Conservation (phyloP, 1,140 invertebrate genomes). For the Drosophila mauritiana region DNA sequence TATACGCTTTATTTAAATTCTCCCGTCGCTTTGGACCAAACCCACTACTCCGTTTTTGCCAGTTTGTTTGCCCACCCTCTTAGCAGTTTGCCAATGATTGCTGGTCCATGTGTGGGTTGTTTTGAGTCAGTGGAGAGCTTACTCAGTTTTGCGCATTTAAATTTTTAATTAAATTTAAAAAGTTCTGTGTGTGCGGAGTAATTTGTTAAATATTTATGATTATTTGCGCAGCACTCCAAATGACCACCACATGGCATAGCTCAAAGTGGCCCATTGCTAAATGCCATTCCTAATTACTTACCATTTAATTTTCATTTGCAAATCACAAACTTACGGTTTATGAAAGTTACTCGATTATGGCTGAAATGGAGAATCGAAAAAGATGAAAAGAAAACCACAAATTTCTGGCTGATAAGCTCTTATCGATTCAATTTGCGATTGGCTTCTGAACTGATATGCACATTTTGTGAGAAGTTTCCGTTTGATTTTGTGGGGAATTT, state of each 20-base stretch:
- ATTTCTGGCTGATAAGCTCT: slow-evolving; percentile 11
- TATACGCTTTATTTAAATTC: slow-evolving; percentile 66
- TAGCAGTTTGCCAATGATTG: not conserved
- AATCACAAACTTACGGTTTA: slow-evolving; percentile 10
- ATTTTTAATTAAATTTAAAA: slow-evolving; percentile 81
- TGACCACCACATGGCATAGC: slow-evolving; percentile 15
- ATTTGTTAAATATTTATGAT: slow-evolving; percentile 54
- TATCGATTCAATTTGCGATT: slow-evolving; percentile 12
- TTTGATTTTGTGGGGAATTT: too few relatives aligned
- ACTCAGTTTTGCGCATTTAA: slow-evolving; percentile 61
- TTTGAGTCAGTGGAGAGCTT: slow-evolving; percentile 21
- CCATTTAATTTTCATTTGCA: slow-evolving; percentile 28
- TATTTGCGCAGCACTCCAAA: slow-evolving; percentile 32
- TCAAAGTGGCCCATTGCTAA: slow-evolving; percentile 14
- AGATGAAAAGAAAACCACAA: not conserved
- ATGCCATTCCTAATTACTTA: slow-evolving; percentile 37
- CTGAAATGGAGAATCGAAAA: not conserved
- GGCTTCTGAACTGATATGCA: not conserved
- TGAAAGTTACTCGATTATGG: slow-evolving; percentile 9
- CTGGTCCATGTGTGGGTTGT: slow-evolving; percentile 17
- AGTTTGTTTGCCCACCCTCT: slow-evolving; percentile 1
- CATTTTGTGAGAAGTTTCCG: too few relatives aligned
- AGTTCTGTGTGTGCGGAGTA: slow-evolving; percentile 28
- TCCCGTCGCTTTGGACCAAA: slow-evolving; percentile 37
- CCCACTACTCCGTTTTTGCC: slow-evolving; percentile 9